Conservation (phyloP, 2,797 vertebrate genomes). For the Graptemys geographica region DNA sequence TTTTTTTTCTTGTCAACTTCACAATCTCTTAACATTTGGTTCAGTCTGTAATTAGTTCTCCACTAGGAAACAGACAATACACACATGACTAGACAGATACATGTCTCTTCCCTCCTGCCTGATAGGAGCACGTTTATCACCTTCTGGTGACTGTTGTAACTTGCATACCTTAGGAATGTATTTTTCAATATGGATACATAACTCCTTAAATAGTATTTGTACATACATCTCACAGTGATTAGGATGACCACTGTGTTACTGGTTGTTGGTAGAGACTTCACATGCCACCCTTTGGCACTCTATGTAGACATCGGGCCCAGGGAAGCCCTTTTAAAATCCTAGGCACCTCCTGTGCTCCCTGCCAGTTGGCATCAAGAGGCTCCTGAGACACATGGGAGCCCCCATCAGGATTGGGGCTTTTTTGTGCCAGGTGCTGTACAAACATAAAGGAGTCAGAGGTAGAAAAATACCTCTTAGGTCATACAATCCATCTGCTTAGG, state of each 20-base stretch:
- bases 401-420: background rate
- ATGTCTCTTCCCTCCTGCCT: background rate
- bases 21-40: background rate
- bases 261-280: background rate
- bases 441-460: background rate
- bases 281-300: background rate
- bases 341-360: background rate
- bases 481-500: background rate
- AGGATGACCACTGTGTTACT: background rate
- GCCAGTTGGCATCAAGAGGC: background rate
- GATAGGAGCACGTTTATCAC: background rate
- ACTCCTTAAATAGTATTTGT: background rate
- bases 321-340: background rate
- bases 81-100: background rate
- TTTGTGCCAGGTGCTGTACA: background rate
- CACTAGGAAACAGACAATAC: background rate
- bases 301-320: background rate
- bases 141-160: background rate
- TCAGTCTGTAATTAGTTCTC: background rate
- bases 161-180: background rate
- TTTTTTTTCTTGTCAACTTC: background rate
- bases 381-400: too few relatives aligned
- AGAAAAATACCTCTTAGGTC: background rate
- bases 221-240: background rate
- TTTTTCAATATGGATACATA: background rate